phyloP scores from a whole-genome alignment of 2,888 invertebrate genomes.

The Spisula subtruncata region DNA sequence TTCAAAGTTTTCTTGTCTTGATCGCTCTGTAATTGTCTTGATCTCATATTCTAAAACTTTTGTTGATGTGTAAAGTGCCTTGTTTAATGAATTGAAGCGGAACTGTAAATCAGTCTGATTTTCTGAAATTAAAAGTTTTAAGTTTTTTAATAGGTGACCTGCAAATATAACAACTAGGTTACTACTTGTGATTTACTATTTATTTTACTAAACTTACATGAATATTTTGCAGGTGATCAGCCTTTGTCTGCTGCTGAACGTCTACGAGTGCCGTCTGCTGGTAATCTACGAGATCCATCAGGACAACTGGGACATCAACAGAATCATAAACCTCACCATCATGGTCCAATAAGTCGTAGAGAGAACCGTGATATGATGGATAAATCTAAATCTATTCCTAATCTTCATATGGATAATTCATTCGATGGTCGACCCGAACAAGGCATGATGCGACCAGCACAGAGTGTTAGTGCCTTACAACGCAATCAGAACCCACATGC shows the following conservation, averaged over 20 bases:
- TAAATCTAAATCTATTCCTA: slow-evolving; percentile 83
- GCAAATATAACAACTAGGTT: not conserved
- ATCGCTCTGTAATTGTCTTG: not conserved
- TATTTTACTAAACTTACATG: not conserved
- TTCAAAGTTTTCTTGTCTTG: not conserved
- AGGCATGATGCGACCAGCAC: slow-evolving; percentile 78
- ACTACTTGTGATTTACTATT: not conserved
- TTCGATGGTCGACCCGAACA: slow-evolving; percentile 76
- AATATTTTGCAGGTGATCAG: slow-evolving; percentile 67
- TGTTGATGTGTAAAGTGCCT: not conserved
- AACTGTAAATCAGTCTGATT: too few relatives aligned
- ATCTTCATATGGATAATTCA: slow-evolving; percentile 80
- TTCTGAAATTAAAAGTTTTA: not conserved
- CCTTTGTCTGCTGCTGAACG: slow-evolving; percentile 67
- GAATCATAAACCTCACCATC: slow-evolving; percentile 65
- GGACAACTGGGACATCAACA: slow-evolving; percentile 40
- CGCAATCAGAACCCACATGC: slow-evolving; percentile 64
- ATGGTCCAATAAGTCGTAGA: slow-evolving; percentile 59
- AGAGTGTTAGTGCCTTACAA: slow-evolving; percentile 81
- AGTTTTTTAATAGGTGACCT: not conserved
- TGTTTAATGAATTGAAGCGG: too few relatives aligned
- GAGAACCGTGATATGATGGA: slow-evolving; percentile 75
- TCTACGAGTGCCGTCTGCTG: slow-evolving; percentile 72
- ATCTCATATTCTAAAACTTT: not conserved
- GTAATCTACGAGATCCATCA: slow-evolving; percentile 66